These are phyloP conservation scores for Scylla paramamosain DNA, from an alignment of 1,140 invertebrate species.

Conservation along the genomic window DNA sequence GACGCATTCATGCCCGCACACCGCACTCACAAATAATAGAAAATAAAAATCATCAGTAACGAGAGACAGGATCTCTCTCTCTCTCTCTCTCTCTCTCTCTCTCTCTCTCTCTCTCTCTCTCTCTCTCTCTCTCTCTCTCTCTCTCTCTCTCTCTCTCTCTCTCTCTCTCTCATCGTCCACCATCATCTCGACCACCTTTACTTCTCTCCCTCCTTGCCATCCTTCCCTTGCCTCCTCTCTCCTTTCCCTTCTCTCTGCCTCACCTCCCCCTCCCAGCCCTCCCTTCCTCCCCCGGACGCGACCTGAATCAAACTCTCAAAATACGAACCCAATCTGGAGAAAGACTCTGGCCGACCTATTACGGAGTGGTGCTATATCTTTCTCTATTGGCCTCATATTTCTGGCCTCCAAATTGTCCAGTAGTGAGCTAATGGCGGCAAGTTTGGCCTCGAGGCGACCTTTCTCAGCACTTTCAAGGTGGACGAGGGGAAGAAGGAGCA, in stretches of 20 bases:
- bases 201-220: no score
- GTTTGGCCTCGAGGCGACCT: constrained; percentile 1
- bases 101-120: neutral
- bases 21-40: neutral
- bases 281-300: neutral
- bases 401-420: constrained; percentile 39
- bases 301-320: constrained; percentile 47
- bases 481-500: neutral
- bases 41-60: neutral
- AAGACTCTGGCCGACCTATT: constrained; percentile 45
- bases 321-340: constrained; percentile 56
- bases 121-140: neutral
- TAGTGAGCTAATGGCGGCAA: neutral
- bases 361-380: constrained; percentile 46
- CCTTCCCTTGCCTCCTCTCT: neutral
- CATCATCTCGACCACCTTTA: neutral
- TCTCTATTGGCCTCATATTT: constrained; percentile 58
- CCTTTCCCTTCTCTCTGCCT: neutral
- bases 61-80: neutral
- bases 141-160: constrained; percentile 7
- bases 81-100: neutral
- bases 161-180: neutral
- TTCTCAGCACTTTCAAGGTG: constrained; percentile 25
- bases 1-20: neutral
- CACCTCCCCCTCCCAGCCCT: neutral